phyloP scores from a whole-genome alignment of 2,797 vertebrate species.

The Streptopelia turtur region DNA sequence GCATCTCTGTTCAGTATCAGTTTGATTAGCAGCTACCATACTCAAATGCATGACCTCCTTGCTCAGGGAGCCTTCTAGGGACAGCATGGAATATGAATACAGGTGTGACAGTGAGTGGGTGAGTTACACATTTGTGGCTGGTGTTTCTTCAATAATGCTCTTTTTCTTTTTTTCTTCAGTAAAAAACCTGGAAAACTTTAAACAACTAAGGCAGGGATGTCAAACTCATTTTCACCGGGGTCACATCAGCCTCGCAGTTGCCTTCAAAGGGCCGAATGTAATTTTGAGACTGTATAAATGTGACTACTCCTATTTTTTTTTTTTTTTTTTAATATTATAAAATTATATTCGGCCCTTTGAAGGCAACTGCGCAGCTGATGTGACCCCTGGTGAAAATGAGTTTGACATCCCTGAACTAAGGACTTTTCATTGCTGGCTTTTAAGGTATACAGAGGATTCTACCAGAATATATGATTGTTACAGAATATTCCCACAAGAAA shows the following conservation, averaged over 20 bases:
- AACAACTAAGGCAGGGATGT: neutral
- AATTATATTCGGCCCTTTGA: no score
- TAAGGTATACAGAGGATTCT: neutral
- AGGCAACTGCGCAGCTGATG: no score
- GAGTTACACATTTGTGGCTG: neutral
- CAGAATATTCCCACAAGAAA: slow-evolving; percentile 38
- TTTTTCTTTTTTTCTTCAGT: neutral
- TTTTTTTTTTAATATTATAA: no score
- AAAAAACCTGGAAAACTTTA: neutral
- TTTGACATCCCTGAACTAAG: neutral
- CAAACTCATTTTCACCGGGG: no score
- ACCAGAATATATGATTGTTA: neutral
- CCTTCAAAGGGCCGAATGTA: no score
- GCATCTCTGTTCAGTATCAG: neutral
- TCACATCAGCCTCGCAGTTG: no score
- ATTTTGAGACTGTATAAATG: no score
- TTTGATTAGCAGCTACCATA: neutral
- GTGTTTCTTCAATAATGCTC: neutral
- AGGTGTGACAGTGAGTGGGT: neutral
- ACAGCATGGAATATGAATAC: neutral
- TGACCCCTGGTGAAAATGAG: no score
- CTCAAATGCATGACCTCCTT: neutral
- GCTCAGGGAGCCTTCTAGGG: neutral
- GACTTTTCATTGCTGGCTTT: slow-evolving; percentile 25
- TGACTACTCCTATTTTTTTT: no score